Conservation (phyloP, 1,140 invertebrate species). For the Eriosoma lanigerum region DNA sequence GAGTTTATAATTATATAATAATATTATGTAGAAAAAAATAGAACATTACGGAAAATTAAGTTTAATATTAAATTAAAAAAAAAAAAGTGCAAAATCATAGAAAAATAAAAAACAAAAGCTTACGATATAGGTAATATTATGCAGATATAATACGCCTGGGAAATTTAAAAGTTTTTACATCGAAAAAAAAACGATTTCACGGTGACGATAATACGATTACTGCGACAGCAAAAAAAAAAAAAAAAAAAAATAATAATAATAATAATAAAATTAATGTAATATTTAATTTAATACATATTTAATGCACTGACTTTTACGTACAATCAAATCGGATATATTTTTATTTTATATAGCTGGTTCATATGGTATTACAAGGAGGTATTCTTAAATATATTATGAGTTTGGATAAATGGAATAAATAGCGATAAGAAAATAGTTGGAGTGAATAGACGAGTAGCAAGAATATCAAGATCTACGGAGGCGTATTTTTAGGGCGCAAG, state of each 20-base stretch:
- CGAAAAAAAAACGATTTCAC: conserved; percentile 33
- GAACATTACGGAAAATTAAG: background rate
- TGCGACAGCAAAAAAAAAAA: background rate
- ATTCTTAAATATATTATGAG: too few relatives aligned
- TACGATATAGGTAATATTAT: conserved; percentile 8
- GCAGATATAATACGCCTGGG: conserved; percentile 18
- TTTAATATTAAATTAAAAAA: conserved; percentile 38
- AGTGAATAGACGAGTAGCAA: too few relatives aligned
- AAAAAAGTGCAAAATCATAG: conserved; percentile 12
- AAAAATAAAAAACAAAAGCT: background rate
- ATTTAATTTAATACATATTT: conserved; percentile 2
- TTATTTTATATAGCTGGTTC: too few relatives aligned
- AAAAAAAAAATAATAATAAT: too few relatives aligned
- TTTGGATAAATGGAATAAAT: too few relatives aligned
- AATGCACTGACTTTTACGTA: background rate
- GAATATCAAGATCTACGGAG: too few relatives aligned
- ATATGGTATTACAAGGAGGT: too few relatives aligned
- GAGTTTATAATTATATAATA: too few relatives aligned
- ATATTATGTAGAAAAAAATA: background rate
- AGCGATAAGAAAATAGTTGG: too few relatives aligned
- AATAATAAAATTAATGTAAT: too few relatives aligned
- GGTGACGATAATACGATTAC: background rate
- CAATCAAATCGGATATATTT: conserved; percentile 8
- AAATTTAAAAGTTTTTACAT: conserved; percentile 38
- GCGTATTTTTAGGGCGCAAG: too few relatives aligned